Base-by-base conservation (phyloP, 2,888 invertebrate species). In the Unio pictorum region DNA sequence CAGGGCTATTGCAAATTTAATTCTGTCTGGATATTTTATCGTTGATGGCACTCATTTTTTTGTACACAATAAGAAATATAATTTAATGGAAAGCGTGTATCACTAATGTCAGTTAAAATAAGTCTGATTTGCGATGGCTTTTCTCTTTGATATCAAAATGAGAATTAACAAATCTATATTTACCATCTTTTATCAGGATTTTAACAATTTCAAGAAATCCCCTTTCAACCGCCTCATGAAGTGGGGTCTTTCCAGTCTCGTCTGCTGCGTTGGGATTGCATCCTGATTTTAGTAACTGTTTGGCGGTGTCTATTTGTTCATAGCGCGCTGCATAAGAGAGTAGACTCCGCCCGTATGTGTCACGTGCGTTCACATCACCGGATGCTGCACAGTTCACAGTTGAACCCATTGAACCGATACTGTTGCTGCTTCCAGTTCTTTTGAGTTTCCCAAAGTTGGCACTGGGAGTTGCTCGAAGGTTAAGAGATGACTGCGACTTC, bases 251-350 rank as follows among this genome's bases (percentile, higher is more conserved):
- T 3, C 80, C 73, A 30, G 69, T 60, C 26, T 68, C 55, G 68
- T 80, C 76, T 20, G 68, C 67, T 55, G 73, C 67, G 54, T 76
- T 74, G 2, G 75, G 68, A 54, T 69, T 61, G 68, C 80, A 78
- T 45, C 80, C 78, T 11, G 80, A 74, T 17, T 74, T 61, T 54
- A 80, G 23, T 6, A 80, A 60, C 60, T 75, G 75, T 5, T 63
- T 67, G 1, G 77, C 72, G 3, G 76, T 66, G 55, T 80, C 80
- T 26, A 67, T 61, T 66, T 80, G 80, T n/a, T 74, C 80, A 56
- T 76, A 80, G 15, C 74, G 69, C 7, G 76, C 78, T n/a, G 80
- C 78, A 63, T 75, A 76, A 55, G 76, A 80, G 45, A 80, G 67
- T 60, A 80, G 59, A 20, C 76, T 73, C 55, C 78, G 67, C 28